Evolutionary conservation across 2,797 vertebrate genomes (phyloP), one percentile per base, ranked within the genome.

Genomic region (Premnoplex brunnescens): DNA sequence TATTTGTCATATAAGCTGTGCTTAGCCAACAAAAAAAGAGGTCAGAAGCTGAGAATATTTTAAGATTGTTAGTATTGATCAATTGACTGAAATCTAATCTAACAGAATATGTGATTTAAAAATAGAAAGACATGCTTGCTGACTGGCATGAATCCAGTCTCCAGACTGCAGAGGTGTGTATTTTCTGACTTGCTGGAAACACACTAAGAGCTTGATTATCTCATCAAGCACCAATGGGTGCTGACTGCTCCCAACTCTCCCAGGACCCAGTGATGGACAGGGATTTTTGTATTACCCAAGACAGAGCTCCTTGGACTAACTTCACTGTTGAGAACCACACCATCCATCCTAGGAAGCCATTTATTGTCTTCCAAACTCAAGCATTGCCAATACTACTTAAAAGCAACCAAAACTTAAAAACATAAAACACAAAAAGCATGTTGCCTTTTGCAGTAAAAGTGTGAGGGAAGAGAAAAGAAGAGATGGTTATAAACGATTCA

Each of bases 41-140:
- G 60, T 67, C 73, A 49, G 37, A 84, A 93, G 76, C 84, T 73
- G n/a, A 88, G 72, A 91, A 18, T 87, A 85, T 83, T 80, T 91
- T 96, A 94, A 95, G 28, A 30, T 28, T 69, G 59, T 71, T 88
- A 85, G 77, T 78, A 93, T 68, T 85, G 84, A 95, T 56, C 68
- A 66, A 36, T 14, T 85, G 46, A 85, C 44, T 73, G 79, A 91
- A 95, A 91, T 66, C n/a, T 91, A 93, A 95, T 64, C 52, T 93
- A 81, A 63, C n/a, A 66, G 46, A 90, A 77, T 43, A 82, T 43
- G 49, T 21, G 48, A 60, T 64, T 63, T 63, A 4, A 83, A 89
- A 78, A 85, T 62, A 51, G 30, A 68, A 62, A 83, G 36, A 39
- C 1, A 3, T 0, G 0, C 20, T 82, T 89, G 89, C 88, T 88